Evolutionary conservation across 2,888 invertebrate species (phyloP).

Genomic region (Ochropleura leucogaster): DNA sequence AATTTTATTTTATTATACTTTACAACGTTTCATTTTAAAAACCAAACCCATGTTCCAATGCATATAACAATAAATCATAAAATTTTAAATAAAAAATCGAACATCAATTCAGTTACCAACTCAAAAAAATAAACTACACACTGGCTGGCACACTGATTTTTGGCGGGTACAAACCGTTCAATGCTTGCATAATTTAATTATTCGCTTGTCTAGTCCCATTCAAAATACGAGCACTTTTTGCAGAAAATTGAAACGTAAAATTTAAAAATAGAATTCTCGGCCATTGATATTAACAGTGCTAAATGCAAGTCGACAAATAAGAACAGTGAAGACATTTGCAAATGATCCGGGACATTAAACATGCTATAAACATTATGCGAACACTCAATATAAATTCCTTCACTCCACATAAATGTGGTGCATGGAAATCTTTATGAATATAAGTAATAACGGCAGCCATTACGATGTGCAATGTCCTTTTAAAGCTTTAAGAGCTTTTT

Average conservation of each 20-base stretch:
- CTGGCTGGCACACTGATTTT: slow-evolving; percentile 12
- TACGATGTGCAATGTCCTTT: neutral
- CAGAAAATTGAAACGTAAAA: slow-evolving; percentile 4
- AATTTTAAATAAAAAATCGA: slow-evolving; percentile 7
- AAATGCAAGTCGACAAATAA: slow-evolving; percentile 14
- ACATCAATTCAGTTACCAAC: neutral
- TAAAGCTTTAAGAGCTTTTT: slow-evolving; percentile 11
- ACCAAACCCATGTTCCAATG: neutral
- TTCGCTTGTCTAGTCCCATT: slow-evolving; percentile 14
- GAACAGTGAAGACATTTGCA: slow-evolving; percentile 21
- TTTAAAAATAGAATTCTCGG: slow-evolving; percentile 16
- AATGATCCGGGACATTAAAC: slow-evolving; percentile 40
- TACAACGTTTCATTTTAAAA: neutral
- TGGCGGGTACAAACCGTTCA: neutral
- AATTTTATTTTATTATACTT: neutral
- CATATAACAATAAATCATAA: neutral
- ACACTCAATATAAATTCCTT: slow-evolving; percentile 36
- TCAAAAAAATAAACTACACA: neutral
- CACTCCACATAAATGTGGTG: slow-evolving; percentile 12
- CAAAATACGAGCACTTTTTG: slow-evolving; percentile 11
- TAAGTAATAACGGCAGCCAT: slow-evolving; percentile 9
- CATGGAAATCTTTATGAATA: slow-evolving; percentile 39
- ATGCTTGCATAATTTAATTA: slow-evolving; percentile 33
- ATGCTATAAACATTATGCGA: slow-evolving; percentile 31
- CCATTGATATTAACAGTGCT: slow-evolving; percentile 7